Base-by-base conservation (phyloP, 2,113 vertebrate species). In the Phylloscopus whistleri region DNA sequence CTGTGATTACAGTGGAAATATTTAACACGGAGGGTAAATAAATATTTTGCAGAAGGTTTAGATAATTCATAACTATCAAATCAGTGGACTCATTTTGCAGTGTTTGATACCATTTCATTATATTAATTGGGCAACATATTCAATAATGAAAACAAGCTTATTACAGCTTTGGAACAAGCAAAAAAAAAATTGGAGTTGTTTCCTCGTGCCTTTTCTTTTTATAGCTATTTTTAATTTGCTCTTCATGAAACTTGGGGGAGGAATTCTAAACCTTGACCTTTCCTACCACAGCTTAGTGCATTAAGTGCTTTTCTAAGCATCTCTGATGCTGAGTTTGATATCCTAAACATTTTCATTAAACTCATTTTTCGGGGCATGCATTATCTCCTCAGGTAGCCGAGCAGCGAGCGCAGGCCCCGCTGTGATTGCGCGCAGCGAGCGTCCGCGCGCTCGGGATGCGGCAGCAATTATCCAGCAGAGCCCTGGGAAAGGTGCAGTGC, bases 291-390 rank as follows among this genome's bases (percentile, higher is more conserved):
- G 62, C 70, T 77, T 27, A 52, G 37, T 8, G 24, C 46, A 35
- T 87, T 63, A 81, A 72, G 68, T 24, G 84, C 74, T 93, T 94
- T 83, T 55, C 94, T 93, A 87, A 84, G 68, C 52, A 81, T 80
- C 62, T 72, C 84, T 66, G 74, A 59, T 72, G 90, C 69, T 63
- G 96, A 69, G 16, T 79, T 92, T 53, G 87, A 87, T 93, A 91
- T 58, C 91, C 78, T 88, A 94, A 97, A 89, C 96, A 51, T 94
- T 96, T 96, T 93, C 94, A 94, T 93, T 91, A 94, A 84, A 21
- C 59, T 70, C 62, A 6, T 81, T 94, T 92, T 93, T 77, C 43
- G 13, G 81, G 95, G 90, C 72, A 44, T 9, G 52, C 75, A 79
- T 97, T 94, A 94, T 94, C 94, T 37, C 96, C 74, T 77, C 93